phyloP scores from a whole-genome alignment of 2,113 vertebrate genomes.

The Athene cunicularia region DNA sequence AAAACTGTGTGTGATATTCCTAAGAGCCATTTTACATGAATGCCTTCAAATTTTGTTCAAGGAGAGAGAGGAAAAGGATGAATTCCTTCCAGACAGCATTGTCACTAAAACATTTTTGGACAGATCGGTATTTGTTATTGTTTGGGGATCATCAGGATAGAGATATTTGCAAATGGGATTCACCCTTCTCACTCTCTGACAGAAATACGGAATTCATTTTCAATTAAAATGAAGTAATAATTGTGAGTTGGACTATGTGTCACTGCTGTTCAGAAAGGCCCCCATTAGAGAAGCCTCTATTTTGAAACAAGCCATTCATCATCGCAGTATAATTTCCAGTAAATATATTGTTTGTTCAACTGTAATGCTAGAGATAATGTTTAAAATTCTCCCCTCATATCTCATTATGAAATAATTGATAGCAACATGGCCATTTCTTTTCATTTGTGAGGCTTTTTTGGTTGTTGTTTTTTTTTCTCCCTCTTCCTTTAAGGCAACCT shows the following conservation, averaged over 20 bases:
- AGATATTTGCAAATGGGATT: slow-evolving; percentile 33
- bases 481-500: slow-evolving; percentile 55
- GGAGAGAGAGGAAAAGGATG: background rate
- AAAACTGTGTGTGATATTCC: slow-evolving; percentile 57
- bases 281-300: slow-evolving; percentile 51
- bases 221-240: slow-evolving; percentile 63
- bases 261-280: slow-evolving; percentile 42
- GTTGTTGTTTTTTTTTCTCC: background rate
- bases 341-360: slow-evolving; percentile 71
- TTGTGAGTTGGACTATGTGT: slow-evolving; percentile 56
- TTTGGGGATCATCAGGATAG: slow-evolving; percentile 1
- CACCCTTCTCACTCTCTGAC: slow-evolving; percentile 36
- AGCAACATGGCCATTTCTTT: slow-evolving; percentile 65
- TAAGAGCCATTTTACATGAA: slow-evolving; percentile 58
- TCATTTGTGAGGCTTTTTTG: slow-evolving; percentile 9
- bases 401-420: slow-evolving; percentile 75
- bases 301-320: slow-evolving; percentile 68
- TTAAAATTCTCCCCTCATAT: slow-evolving; percentile 69
- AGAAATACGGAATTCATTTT: slow-evolving; percentile 49
- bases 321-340: slow-evolving; percentile 63
- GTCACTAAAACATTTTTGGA: background rate
- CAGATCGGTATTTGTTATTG: slow-evolving; percentile 24
- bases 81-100: background rate
- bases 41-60: slow-evolving; percentile 16
- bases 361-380: slow-evolving; percentile 69